phyloP scores from a whole-genome alignment of 2,797 vertebrate species.

The Takifugu ocellatus region DNA sequence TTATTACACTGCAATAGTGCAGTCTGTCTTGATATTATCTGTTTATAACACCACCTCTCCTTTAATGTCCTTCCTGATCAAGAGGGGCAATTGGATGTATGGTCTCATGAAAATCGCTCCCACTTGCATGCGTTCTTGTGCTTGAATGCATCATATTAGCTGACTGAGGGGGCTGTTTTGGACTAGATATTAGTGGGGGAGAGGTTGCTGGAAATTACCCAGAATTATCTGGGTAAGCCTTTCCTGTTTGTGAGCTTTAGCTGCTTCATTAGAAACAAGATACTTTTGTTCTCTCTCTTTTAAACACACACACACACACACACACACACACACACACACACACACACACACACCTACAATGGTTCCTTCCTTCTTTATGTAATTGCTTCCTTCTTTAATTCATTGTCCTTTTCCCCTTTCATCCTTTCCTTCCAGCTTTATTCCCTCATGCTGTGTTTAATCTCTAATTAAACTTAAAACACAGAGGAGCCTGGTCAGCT shows the following conservation, averaged over 20 bases:
- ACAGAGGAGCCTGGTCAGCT: no score
- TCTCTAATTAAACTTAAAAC: conserved; percentile 15
- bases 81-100: conserved; percentile 1
- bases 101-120: background rate
- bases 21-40: conserved; percentile 4
- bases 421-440: conserved; percentile 3
- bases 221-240: no score
- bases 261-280: no score
- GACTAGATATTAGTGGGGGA: no score
- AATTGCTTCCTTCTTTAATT: conserved; percentile 1
- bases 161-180: background rate
- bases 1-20: background rate
- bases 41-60: background rate
- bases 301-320: no score
- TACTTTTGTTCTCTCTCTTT: background rate
- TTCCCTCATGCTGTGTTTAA: conserved; percentile 4
- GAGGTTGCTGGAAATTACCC: no score
- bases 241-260: no score
- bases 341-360: no score
- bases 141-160: conserved; percentile 4
- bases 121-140: background rate
- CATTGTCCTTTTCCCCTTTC: conserved; percentile 5
- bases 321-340: no score
- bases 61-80: background rate
- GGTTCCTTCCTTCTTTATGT: no score